phyloP scores from a whole-genome alignment of 2,888 invertebrate species.

The Pyrrhosoma nymphula region DNA sequence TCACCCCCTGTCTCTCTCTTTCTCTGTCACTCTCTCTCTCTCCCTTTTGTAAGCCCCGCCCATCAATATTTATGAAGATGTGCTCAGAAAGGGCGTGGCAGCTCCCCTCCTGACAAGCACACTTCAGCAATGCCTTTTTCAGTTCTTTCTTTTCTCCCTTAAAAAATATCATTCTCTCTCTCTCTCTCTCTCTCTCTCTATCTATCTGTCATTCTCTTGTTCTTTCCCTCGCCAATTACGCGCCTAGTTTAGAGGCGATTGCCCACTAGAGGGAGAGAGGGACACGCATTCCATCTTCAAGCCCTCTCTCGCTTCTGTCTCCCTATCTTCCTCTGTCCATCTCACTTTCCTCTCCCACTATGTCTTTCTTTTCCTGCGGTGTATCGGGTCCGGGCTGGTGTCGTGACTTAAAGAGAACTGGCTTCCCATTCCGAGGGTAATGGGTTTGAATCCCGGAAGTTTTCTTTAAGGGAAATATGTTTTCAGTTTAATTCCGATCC shows the following conservation, averaged over 20 bases:
- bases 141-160: constrained; percentile 13
- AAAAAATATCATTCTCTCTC: not conserved
- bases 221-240: constrained; percentile 8
- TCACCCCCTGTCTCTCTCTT: not conserved
- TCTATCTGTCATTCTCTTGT: too few relatives aligned
- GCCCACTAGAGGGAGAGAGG: not conserved
- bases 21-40: not conserved
- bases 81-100: constrained; percentile 13
- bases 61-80: constrained; percentile 56
- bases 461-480: too few relatives aligned
- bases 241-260: constrained; percentile 8
- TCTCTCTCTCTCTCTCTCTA: not conserved
- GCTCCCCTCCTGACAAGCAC: not conserved
- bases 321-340: not conserved
- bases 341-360: not conserved
- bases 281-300: not conserved
- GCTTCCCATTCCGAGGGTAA: too few relatives aligned
- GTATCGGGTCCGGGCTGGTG: not conserved
- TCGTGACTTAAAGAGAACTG: not conserved
- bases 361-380: not conserved
- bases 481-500: too few relatives aligned
- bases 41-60: not conserved
- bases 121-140: constrained; percentile 42
- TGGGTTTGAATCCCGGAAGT: too few relatives aligned
- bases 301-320: not conserved